Percentiles rank a stretch among this genome's conserved stretches.
Conservation (phyloP, 1,140 invertebrate species). For the Marisa cornuarietis region DNA sequence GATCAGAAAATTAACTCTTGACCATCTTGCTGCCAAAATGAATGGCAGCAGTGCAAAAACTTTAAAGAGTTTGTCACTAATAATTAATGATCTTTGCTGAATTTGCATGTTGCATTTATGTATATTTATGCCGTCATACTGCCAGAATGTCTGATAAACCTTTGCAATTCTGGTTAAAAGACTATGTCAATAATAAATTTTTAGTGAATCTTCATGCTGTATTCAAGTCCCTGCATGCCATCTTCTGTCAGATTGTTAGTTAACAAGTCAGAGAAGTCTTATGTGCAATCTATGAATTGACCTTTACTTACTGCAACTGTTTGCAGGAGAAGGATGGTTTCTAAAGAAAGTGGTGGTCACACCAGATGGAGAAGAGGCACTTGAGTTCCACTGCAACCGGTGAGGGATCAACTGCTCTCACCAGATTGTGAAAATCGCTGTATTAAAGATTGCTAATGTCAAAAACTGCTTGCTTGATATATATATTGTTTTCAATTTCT, state of each 20-base stretch:
- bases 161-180: too few relatives aligned
- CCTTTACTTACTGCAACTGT: neutral
- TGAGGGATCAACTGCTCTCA: slow-evolving; percentile 26
- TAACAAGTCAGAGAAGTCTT: neutral
- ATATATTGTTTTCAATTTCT: slow-evolving; percentile 7
- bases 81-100: too few relatives aligned
- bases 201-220: too few relatives aligned
- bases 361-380: slow-evolving; percentile 36
- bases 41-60: too few relatives aligned
- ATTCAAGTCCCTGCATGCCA: neutral
- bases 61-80: too few relatives aligned
- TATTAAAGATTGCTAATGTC: neutral
- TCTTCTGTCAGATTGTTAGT: neutral
- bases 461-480: neutral
- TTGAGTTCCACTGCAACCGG: slow-evolving; percentile 49
- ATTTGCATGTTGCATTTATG: too few relatives aligned
- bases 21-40: too few relatives aligned
- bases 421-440: neutral
- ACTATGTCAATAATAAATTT: neutral
- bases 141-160: too few relatives aligned
- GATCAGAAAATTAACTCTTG: too few relatives aligned
- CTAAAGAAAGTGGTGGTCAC: slow-evolving; percentile 52
- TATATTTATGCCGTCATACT: too few relatives aligned
- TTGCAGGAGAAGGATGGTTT: slow-evolving; percentile 52
- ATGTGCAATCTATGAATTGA: neutral